Base-by-base conservation (phyloP, 2,113 vertebrate species). In the Numenius arquata region DNA sequence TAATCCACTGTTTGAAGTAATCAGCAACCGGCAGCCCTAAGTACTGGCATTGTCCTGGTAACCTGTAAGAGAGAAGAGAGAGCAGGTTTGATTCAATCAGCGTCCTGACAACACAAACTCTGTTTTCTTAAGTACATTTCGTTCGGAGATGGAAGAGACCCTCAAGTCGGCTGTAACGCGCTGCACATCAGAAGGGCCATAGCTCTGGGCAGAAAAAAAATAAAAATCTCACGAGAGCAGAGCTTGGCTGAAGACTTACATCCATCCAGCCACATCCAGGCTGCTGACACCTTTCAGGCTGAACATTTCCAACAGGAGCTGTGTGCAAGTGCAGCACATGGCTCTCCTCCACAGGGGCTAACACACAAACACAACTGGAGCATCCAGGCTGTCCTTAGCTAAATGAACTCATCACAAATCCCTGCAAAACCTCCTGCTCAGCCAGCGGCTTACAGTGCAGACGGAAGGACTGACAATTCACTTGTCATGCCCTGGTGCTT, bases 1-100 rank as follows among this genome's bases (percentile, higher is more conserved):
- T 98, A 98, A 99, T 98, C 98, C 98, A 98, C 96, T 98, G 98
- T 98, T 98, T 98, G 98, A 98, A 98, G 98, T 98, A 98, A 98
- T 98, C 98, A 93, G 98, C 98, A 96, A 98, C 98, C 58, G 98
- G 98, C 97, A 99, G 98, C 90, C 98, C 98, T 98, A 98, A 98
- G 95, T 98, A 98, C 95, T 98, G 98, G 98, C 98, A 98, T 97
- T 98, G 98, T 97, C 98, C 98, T 87, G 98, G 98, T 97, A 99
- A 98, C 98, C 98, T 98, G 97, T 88, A 95, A 98, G 94, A 98
- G 96, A 98, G 78, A 84, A 96, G 87, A 97, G 55, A 98, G 62
- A 97, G 89, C 87, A 96, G 95, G 94, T 97, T 97, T 95, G 86
- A 96, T 95, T 97, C 84, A 92, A 96, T 85, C 92, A 93, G 88